Evolutionary conservation across 2,888 invertebrate genomes (phyloP).

Genomic region (Harpalus rubripes): DNA sequence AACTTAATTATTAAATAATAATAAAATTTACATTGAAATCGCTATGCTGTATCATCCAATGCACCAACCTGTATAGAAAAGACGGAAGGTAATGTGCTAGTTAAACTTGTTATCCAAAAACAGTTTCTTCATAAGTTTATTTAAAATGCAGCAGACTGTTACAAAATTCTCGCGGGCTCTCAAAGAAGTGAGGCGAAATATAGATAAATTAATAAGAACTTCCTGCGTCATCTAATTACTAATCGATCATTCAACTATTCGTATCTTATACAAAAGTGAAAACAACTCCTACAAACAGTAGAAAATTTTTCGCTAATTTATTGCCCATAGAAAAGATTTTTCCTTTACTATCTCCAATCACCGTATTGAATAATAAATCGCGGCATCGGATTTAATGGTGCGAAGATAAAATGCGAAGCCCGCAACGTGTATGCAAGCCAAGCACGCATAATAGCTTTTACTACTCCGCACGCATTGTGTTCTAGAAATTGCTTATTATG

Average conservation of each 20-base stretch:
- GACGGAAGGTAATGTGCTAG: too few species aligned
- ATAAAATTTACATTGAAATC: too few species aligned
- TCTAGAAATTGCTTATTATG: conserved; percentile 62
- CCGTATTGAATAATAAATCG: conserved; percentile 66
- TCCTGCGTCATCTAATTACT: not conserved
- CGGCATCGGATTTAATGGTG: conserved; percentile 59
- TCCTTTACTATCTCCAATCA: conserved; percentile 60
- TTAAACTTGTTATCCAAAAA: too few species aligned
- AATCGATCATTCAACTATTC: not conserved
- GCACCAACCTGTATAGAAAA: too few species aligned
- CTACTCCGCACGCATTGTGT: conserved; percentile 44
- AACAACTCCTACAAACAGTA: conserved; percentile 30
- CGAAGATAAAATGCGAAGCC: conserved; percentile 53
- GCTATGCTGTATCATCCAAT: too few species aligned
- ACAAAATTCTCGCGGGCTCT: too few species aligned
- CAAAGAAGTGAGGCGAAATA: too few species aligned
- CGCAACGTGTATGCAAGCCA: not conserved
- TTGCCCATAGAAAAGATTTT: conserved; percentile 63
- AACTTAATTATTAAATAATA: too few species aligned
- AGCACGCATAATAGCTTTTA: conserved; percentile 53
- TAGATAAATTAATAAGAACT: not conserved
- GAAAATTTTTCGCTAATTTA: conserved; percentile 63
- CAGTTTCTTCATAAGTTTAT: too few species aligned
- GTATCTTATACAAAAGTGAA: not conserved
- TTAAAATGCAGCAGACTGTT: too few species aligned